Conservation (phyloP, 2,113 vertebrate genomes). For the Dasypus novemcinctus region DNA sequence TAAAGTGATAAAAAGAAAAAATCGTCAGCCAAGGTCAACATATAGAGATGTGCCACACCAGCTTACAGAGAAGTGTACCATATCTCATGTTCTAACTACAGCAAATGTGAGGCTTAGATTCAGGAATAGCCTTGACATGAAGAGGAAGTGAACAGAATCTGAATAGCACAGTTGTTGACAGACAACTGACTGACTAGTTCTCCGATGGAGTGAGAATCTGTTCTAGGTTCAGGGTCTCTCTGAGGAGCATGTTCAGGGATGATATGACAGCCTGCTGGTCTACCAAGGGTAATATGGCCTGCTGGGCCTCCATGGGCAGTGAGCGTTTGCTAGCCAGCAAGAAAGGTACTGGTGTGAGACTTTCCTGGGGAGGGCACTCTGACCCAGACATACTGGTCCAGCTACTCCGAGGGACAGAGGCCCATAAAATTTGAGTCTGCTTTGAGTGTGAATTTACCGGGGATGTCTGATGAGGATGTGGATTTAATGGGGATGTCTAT, state of each 20-base stretch:
- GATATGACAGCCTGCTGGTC: not conserved
- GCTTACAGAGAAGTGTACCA: not conserved
- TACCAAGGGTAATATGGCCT: not conserved
- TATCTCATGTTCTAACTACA: not conserved
- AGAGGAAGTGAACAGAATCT: not conserved
- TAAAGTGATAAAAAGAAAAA: too few relatives aligned
- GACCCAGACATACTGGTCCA: not conserved
- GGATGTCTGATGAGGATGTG: not conserved
- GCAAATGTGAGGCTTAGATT: not conserved
- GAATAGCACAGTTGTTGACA: not conserved
- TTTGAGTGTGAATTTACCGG: not conserved
- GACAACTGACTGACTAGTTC: not conserved
- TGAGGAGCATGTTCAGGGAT: not conserved
- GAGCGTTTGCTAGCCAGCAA: rapidly evolving
- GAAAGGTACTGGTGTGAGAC: not conserved
- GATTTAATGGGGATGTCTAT: not conserved
- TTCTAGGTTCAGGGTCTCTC: not conserved
- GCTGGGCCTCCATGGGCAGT: not conserved
- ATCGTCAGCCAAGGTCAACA: not conserved
- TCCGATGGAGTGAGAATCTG: not conserved
- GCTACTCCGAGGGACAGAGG: not conserved
- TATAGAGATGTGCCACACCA: too few relatives aligned
- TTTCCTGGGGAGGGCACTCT: not conserved
- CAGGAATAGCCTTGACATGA: not conserved
- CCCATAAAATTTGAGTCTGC: not conserved